Evolutionary conservation across 2,797 vertebrate genomes (phyloP), one percentile per base, ranked within the genome.

Genomic region (Amazona finschi): DNA sequence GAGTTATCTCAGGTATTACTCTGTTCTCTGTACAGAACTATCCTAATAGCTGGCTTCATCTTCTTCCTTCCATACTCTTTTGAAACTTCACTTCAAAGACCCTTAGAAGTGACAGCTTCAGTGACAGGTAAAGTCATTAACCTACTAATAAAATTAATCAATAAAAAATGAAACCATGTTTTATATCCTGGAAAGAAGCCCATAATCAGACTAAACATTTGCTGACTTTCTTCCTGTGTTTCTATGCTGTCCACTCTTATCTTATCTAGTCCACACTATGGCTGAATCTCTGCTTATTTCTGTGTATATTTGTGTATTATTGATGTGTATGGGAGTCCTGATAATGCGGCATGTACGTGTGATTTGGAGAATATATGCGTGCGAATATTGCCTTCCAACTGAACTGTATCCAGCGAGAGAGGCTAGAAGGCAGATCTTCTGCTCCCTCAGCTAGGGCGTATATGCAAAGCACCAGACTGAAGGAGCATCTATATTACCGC

Each of bases 401-500:
- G 86, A 93, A 84, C 69, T 67, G 55, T 24, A 46, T 72, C 81
- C 76, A 90, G 90, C 67, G 71, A 93, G 87, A 60, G 90, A 88
- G 70, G 60, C 78, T 79, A 71, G 81, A 84, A 90, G 79, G 66
- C 87, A 88, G 79, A 91, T 92, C 86, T 94, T 91, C 85, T 86
- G 79, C 85, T 96, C 72, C 77, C 62, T 1, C 61, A 90, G 93
- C 70, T 95, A 80, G 66, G 61, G 76, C 67, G 81, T 47, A 7
- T 81, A 44, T 53, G 89, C 92, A 95, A 88, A 94, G 77, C 94
- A 95, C 91, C 75, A 90, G 86, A 78, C 94, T 85, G 82, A 97
- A 96, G 97, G 65, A 78, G 58, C 93, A 55, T 69, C 88, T 94
- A 85, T 95, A 90, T 89, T 93, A 87, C 49, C 94, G 96, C 95